phyloP scores from a whole-genome alignment of 2,888 invertebrate genomes.

The Ditula angustiorana region DNA sequence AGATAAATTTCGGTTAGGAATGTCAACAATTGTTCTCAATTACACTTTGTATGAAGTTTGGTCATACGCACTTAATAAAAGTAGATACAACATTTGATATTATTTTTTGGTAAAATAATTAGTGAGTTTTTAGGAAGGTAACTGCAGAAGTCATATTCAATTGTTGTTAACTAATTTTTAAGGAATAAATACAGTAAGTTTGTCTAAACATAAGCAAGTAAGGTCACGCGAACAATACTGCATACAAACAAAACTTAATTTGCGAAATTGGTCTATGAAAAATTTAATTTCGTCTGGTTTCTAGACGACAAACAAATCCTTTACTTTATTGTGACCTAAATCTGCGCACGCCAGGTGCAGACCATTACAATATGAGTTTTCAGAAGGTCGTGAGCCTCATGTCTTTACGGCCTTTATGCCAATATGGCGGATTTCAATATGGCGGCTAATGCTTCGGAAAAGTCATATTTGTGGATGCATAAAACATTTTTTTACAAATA shows the following conservation, averaged over 20 bases:
- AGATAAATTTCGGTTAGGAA: no score
- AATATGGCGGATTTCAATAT: conserved; percentile 31
- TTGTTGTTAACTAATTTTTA: no score
- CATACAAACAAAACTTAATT: conserved; percentile 26
- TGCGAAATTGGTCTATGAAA: conserved; percentile 30
- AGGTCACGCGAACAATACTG: neutral
- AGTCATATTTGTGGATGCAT: conserved; percentile 8
- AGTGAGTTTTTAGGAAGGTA: no score
- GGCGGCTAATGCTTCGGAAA: conserved; percentile 14
- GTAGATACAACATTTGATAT: no score
- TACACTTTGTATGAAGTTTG: no score
- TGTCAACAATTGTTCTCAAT: no score
- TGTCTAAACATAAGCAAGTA: no score
- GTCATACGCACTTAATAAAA: no score
- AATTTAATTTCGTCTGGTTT: conserved; percentile 30
- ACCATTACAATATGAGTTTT: conserved; percentile 36
- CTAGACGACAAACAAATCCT: conserved; percentile 33
- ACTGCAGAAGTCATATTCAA: no score
- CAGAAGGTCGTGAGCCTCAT: conserved; percentile 20
- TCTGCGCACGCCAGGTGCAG: conserved; percentile 30
- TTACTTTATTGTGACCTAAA: conserved; percentile 21
- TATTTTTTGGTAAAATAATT: no score
- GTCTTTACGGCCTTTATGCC: conserved; percentile 28
- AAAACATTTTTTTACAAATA: neutral
- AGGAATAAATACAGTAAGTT: no score